Percentiles rank a stretch among this genome's conserved stretches.
Evolutionary conservation across 2,113 vertebrate genomes (phyloP).

Genomic region (Colius striatus): DNA sequence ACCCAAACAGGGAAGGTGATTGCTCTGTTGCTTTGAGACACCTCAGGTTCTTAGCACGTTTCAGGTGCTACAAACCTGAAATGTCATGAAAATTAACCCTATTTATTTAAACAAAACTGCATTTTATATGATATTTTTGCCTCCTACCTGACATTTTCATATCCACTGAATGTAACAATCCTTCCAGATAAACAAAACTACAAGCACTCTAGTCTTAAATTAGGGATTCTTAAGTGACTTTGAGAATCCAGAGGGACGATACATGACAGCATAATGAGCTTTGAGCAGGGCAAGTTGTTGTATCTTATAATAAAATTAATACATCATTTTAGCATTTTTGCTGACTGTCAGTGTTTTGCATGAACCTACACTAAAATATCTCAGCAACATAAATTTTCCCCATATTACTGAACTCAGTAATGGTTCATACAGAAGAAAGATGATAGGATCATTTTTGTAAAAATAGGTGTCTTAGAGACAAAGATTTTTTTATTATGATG

Average conservation of each 20-base stretch:
- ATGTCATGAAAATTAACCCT: not conserved
- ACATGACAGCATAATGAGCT: not conserved
- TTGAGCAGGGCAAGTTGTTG: not conserved
- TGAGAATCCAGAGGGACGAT: slow-evolving; percentile 4
- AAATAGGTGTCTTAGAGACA: not conserved
- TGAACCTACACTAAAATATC: not conserved
- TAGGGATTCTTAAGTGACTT: slow-evolving; percentile 21
- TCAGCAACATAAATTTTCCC: not conserved
- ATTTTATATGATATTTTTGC: not conserved
- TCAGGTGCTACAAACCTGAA: not conserved
- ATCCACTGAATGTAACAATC: not conserved
- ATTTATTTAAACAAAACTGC: not conserved
- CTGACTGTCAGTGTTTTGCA: not conserved
- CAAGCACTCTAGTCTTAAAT: not conserved
- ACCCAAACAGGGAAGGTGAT: not conserved
- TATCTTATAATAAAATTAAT: not conserved
- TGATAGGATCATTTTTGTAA: not conserved
- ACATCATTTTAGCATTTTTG: not conserved
- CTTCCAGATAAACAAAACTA: not conserved
- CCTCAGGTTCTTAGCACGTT: not conserved
- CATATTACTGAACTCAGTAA: not conserved
- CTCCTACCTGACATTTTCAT: not conserved
- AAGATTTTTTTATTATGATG: not conserved
- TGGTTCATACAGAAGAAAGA: not conserved
- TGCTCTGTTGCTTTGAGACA: not conserved